Conservation (phyloP, 1,140 invertebrate genomes). For the Dolichoris vasculosae region DNA sequence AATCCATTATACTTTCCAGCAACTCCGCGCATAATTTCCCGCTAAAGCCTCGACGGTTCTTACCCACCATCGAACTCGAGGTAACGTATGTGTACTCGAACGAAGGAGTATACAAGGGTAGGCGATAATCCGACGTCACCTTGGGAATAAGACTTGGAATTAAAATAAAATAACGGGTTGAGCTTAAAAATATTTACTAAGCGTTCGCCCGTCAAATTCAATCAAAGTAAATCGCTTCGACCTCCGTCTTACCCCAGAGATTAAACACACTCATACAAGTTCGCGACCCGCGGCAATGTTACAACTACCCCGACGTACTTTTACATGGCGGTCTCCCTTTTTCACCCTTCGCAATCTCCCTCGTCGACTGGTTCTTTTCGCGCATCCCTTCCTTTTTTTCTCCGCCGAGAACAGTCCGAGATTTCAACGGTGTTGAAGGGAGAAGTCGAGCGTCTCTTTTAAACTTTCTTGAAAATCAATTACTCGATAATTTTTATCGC, state of each 20-base stretch:
- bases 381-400: not conserved
- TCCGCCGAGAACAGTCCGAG: not conserved
- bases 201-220: slow-evolving; percentile 43
- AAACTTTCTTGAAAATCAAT: not conserved
- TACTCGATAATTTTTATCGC: not conserved
- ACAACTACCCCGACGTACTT: not conserved
- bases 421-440: not conserved
- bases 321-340: not conserved
- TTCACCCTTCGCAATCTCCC: not conserved
- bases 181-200: not conserved
- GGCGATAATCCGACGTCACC: too few species aligned
- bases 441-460: not conserved
- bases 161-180: not conserved
- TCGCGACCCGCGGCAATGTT: not conserved
- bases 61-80: too few species aligned
- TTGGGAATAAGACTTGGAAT: not conserved
- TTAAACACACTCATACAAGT: not conserved
- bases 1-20: not conserved
- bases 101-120: too few species aligned
- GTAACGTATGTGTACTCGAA: too few species aligned
- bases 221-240: slow-evolving; percentile 51
- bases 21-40: not conserved
- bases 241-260: slow-evolving; percentile 30
- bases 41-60: not conserved
- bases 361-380: not conserved